Conservation (phyloP, 2,888 invertebrate genomes). For the Drosophila fungiperda region DNA sequence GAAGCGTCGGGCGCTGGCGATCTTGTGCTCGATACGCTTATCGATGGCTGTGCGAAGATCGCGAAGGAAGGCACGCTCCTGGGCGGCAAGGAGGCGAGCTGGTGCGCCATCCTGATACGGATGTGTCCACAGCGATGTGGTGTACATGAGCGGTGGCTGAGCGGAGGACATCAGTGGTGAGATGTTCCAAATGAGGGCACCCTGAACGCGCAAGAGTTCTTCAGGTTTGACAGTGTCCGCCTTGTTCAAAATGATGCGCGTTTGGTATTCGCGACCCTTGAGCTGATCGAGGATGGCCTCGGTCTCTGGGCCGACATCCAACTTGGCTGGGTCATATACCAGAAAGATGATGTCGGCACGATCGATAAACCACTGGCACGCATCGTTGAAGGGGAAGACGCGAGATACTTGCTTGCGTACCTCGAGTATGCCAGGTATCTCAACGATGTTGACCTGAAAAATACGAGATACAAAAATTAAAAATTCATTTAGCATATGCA, state of each 20-base stretch:
- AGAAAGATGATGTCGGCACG: constrained; percentile 97
- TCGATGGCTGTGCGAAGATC: constrained; percentile 94
- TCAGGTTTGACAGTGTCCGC: constrained; percentile 96
- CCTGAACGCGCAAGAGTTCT: constrained; percentile 96
- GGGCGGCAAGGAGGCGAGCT: constrained; percentile 92
- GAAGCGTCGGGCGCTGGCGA: constrained; percentile 96
- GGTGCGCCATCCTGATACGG: constrained; percentile 94
- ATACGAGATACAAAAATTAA: constrained; percentile 7
- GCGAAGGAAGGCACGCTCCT: constrained; percentile 94
- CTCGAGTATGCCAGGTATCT: constrained; percentile 98
- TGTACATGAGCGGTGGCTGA: constrained; percentile 97
- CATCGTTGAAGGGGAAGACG: constrained; percentile 97
- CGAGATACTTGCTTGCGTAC: constrained; percentile 96
- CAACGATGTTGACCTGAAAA: constrained; percentile 95
- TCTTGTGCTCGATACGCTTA: constrained; percentile 96
- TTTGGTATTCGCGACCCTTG: constrained; percentile 96
- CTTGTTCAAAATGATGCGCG: constrained; percentile 96
- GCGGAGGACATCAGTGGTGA: constrained; percentile 98
- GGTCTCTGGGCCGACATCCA: constrained; percentile 97
- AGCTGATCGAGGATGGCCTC: constrained; percentile 97
- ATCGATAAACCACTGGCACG: constrained; percentile 98
- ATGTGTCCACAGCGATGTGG: constrained; percentile 94
- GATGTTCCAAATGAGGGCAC: constrained; percentile 97
- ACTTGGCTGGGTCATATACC: constrained; percentile 97
- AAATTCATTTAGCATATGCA: constrained; percentile 32